Evolutionary conservation across 1,140 invertebrate genomes (phyloP).

Genomic region (Medauroidea extradentata): DNA sequence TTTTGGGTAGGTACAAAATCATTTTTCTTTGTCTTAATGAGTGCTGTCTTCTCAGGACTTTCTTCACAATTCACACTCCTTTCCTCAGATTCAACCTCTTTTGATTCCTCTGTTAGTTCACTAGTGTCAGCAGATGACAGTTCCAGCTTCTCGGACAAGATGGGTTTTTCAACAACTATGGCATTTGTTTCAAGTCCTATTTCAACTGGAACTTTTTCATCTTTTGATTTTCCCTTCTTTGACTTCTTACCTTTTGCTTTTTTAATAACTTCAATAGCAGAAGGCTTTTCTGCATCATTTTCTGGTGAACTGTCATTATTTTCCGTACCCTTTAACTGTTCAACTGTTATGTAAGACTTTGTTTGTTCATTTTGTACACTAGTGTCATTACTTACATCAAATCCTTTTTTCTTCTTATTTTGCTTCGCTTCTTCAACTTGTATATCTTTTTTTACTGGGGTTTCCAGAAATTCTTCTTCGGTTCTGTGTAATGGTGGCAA

Average conservation of each 20-base stretch:
- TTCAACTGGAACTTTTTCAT: neutral
- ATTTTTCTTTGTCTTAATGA: too few species aligned
- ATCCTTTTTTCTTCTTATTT: too few species aligned
- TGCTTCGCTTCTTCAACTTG: neutral
- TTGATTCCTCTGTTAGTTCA: too few species aligned
- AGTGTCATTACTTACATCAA: too few species aligned
- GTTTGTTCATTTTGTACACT: neutral
- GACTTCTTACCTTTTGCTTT: slow-evolving; percentile 27
- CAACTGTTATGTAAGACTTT: neutral
- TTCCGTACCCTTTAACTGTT: neutral
- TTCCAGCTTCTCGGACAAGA: too few species aligned
- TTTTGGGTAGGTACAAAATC: too few species aligned
- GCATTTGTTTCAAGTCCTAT: neutral
- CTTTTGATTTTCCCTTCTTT: slow-evolving; percentile 19
- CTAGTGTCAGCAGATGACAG: too few species aligned
- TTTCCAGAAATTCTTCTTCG: neutral
- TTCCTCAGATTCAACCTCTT: too few species aligned
- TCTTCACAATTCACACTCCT: too few species aligned
- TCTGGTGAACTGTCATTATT: neutral
- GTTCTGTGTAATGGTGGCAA: neutral
- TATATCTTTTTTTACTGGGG: neutral
- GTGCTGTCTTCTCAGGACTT: too few species aligned
- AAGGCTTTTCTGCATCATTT: slow-evolving; percentile 13
- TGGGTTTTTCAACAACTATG: neutral
- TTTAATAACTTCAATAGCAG: slow-evolving; percentile 23